Evolutionary conservation across 2,888 invertebrate species (phyloP).

Genomic region (Halictus quadricinctus): DNA sequence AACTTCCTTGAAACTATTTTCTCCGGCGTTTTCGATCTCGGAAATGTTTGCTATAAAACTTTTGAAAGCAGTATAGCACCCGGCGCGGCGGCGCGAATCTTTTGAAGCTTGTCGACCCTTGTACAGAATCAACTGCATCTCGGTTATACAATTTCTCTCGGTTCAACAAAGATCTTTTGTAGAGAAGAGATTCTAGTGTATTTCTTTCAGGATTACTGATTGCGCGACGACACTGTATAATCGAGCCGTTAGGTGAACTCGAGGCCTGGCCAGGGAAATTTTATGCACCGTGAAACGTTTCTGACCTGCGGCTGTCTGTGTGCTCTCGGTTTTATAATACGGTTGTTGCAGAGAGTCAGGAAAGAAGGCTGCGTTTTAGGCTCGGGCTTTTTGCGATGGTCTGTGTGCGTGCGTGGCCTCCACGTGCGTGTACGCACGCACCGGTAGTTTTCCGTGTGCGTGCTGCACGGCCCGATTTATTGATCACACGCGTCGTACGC

Average conservation of each 20-base stretch:
- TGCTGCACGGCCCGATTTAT: constrained; percentile 79
- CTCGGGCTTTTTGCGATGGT: not conserved
- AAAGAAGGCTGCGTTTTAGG: constrained; percentile 51
- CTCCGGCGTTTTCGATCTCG: too few relatives aligned
- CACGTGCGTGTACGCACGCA: constrained; percentile 32
- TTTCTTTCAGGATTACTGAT: not conserved
- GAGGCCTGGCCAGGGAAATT: constrained; percentile 6
- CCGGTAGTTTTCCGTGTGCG: constrained; percentile 46
- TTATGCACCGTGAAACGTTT: constrained; percentile 25
- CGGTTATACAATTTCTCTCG: not conserved
- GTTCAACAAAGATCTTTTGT: not conserved
- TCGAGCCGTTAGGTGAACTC: constrained; percentile 1
- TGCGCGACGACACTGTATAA: not conserved
- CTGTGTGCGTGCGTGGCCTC: constrained; percentile 19
- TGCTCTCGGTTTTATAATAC: constrained; percentile 24
- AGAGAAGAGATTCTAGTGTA: not conserved
- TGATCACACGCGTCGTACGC: constrained; percentile 80
- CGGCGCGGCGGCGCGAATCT: not conserved
- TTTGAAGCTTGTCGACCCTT: not conserved
- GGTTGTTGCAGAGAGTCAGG: constrained; percentile 21
- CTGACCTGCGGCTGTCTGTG: constrained; percentile 32
- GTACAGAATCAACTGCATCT: not conserved
- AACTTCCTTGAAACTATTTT: not conserved
- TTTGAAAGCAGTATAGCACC: not conserved
- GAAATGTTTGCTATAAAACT: not conserved